These are phyloP conservation scores for Myotis pilosus DNA, from an alignment of 2,797 vertebrate species.

Conservation along the genomic window DNA sequence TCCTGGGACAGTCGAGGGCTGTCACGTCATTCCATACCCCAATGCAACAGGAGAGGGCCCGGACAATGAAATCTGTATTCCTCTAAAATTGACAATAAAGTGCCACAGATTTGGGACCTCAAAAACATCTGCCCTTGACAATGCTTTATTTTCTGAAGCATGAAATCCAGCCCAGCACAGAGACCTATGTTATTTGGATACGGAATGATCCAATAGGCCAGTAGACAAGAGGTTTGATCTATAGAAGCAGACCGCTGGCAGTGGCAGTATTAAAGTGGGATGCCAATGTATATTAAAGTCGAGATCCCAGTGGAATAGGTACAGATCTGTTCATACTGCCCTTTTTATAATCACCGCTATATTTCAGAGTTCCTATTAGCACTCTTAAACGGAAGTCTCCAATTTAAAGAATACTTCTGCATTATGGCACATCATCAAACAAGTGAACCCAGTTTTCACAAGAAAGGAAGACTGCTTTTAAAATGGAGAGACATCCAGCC, in stretches of 20 bases:
- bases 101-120: background rate
- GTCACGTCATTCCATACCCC: background rate
- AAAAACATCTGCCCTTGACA: background rate
- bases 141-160: background rate
- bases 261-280: too few species aligned
- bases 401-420: background rate
- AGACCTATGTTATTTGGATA: background rate
- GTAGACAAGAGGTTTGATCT: background rate
- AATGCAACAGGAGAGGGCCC: background rate
- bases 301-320: background rate
- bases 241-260: background rate
- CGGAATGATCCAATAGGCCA: background rate
- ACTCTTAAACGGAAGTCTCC: background rate
- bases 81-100: background rate
- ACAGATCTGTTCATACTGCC: background rate
- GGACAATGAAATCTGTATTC: background rate
- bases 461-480: conserved; percentile 9
- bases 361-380: background rate
- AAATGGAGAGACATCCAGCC: background rate
- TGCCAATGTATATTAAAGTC: background rate
- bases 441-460: background rate
- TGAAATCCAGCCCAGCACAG: background rate
- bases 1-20: background rate
- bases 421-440: background rate
- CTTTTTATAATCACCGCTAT: background rate